These are phyloP conservation scores for Callionymus lyra DNA, from an alignment of 2,113 vertebrate species.

Conservation along the genomic window DNA sequence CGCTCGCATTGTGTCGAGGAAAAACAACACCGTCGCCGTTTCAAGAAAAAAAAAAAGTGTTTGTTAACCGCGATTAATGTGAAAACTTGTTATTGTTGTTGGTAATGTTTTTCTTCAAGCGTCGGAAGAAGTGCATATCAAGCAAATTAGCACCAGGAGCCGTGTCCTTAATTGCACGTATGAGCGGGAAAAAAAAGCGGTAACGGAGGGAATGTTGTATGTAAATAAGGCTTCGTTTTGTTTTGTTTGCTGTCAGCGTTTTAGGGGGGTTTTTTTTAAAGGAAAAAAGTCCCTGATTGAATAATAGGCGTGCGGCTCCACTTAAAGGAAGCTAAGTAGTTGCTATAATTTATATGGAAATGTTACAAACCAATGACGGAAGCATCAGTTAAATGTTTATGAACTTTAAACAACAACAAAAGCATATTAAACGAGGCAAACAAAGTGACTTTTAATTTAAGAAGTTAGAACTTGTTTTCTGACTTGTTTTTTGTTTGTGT, in stretches of 20 bases:
- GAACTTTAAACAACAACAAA: too few species aligned
- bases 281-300: slow-evolving; percentile 10
- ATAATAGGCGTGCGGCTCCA: slow-evolving; percentile 12
- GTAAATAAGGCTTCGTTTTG: slow-evolving; percentile 53
- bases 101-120: slow-evolving; percentile 47
- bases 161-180: slow-evolving; percentile 64
- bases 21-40: slow-evolving; percentile 42
- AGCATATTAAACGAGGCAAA: too few species aligned
- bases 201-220: slow-evolving; percentile 49
- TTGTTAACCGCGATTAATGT: slow-evolving; percentile 45
- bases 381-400: background rate
- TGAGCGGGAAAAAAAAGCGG: slow-evolving; percentile 49
- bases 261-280: too few species aligned
- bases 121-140: slow-evolving; percentile 51
- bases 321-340: slow-evolving; percentile 16
- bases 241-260: slow-evolving; percentile 38
- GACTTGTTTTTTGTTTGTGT: too few species aligned
- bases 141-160: slow-evolving; percentile 63
- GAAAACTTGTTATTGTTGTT: slow-evolving; percentile 38
- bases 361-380: slow-evolving; percentile 14
- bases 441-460: too few species aligned
- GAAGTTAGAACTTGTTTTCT: too few species aligned
- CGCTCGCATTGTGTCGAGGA: slow-evolving; percentile 45
- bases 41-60: slow-evolving; percentile 32
- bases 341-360: slow-evolving; percentile 13